Percentiles rank a stretch among this genome's conserved stretches.
These are phyloP conservation scores for Drosophila pachea DNA, from an alignment of 1,140 invertebrate species.

Conservation along the genomic window DNA sequence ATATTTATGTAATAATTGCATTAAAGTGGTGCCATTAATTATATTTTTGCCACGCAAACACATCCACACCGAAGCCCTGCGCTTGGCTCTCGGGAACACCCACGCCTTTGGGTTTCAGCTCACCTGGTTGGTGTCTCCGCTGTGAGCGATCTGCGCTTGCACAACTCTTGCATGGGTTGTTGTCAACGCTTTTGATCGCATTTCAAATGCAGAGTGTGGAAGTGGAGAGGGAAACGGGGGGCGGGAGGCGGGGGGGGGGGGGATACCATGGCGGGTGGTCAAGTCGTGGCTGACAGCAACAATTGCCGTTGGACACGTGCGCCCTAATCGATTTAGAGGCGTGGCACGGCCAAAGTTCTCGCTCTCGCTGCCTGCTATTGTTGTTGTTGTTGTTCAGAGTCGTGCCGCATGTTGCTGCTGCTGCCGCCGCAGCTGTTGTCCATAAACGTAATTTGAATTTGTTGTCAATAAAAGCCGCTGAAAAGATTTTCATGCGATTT, in stretches of 20 bases:
- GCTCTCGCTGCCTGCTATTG: neutral
- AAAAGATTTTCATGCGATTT: slow-evolving; percentile 20
- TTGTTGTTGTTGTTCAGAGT: neutral
- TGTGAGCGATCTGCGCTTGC: slow-evolving; percentile 18
- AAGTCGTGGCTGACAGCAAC: slow-evolving; percentile 5
- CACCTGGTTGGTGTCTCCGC: slow-evolving; percentile 37
- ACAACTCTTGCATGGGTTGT: slow-evolving; percentile 2
- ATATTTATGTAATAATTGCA: slow-evolving; percentile 76
- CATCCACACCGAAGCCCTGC: neutral
- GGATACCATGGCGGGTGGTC: slow-evolving; percentile 36
- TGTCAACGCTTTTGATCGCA: slow-evolving; percentile 38
- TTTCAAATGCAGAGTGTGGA: slow-evolving; percentile 22
- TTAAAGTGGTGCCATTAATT: slow-evolving; percentile 72
- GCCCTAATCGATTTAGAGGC: slow-evolving; percentile 3
- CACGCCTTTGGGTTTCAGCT: slow-evolving; percentile 41
- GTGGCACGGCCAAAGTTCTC: slow-evolving; percentile 9
- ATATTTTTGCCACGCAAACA: slow-evolving; percentile 55
- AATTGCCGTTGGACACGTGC: slow-evolving; percentile 3
- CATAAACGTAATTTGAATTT: slow-evolving; percentile 27
- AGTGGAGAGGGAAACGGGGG: too few relatives aligned
- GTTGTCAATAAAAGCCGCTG: slow-evolving; percentile 24
- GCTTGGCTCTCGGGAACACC: slow-evolving; percentile 10
- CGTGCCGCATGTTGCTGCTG: slow-evolving; percentile 17
- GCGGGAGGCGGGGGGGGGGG: too few relatives aligned
- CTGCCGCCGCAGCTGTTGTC: too few relatives aligned